These are phyloP conservation scores for Otis tarda DNA, from an alignment of 2,113 vertebrate species.

Conservation along the genomic window DNA sequence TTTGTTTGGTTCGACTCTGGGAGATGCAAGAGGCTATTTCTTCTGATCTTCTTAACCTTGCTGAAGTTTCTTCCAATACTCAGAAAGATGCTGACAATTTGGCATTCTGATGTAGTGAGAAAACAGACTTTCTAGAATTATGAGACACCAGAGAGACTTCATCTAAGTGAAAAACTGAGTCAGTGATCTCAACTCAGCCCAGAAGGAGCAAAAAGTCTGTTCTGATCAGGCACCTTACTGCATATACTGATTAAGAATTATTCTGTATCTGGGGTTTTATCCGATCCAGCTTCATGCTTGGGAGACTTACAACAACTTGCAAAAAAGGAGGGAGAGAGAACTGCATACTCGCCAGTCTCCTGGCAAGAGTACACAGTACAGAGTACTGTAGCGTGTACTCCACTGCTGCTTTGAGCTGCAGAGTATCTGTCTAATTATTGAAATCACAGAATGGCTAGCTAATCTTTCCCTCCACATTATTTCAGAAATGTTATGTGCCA, in stretches of 20 bases:
- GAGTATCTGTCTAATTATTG: background rate
- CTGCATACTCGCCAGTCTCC: background rate
- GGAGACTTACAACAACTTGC: background rate
- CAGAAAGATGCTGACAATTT: background rate
- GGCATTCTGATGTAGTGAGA: background rate
- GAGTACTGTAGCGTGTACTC: background rate
- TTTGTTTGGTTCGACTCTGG: background rate
- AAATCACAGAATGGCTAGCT: background rate
- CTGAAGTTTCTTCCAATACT: background rate
- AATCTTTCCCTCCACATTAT: background rate
- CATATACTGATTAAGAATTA: background rate
- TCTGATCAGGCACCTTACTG: accelerated
- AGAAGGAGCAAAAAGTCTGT: background rate
- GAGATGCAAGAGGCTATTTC: background rate
- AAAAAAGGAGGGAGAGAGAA: background rate
- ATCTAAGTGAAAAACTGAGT: background rate
- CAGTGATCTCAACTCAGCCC: background rate
- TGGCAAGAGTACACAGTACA: too few relatives aligned
- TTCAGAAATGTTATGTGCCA: background rate
- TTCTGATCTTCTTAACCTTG: background rate
- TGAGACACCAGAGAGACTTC: background rate
- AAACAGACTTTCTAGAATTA: background rate
- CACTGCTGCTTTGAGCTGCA: background rate
- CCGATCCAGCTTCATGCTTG: background rate
- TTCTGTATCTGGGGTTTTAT: background rate